Base-by-base conservation (phyloP, 35 echinoderm and acorn worm species). In the Heliocidaris erythrogramma region DNA sequence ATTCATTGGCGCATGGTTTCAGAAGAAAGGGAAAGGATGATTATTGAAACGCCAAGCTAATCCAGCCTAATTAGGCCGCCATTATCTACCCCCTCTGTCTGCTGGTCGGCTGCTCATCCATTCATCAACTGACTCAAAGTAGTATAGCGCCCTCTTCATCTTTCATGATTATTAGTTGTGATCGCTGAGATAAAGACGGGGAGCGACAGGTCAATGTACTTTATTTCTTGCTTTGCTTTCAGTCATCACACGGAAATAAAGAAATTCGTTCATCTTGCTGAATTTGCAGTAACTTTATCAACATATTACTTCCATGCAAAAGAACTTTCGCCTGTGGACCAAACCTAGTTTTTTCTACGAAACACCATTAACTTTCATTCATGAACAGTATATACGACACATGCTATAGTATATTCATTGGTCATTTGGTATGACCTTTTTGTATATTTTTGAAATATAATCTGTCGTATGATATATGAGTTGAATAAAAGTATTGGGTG, bases 401-500 rank as follows among this genome's bases (percentile, higher is more conserved):
- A 78, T 27, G 21, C 65, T 78, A 78, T n/a, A 78, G 65, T 78
- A 24, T 78, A 78, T 78, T 78, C 65, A 78, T 78, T 18, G 65
- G 65, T 78, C 65, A 18, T 27, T 27, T 78, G 18, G 65, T 78
- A 78, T 78, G 65, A 78, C 65, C 65, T 78, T n/a, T 78, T 78
- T 78, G 18, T 21, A 27, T 27, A 27, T 27, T 78, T 78, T 78
- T 78, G 65, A 78, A 78, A 78, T 78, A 78, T 78, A 78, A 78
- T 78, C 65, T n/a, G 52, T 56, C 52, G 52, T 56, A 56, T 56
- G 65, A 78, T 78, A n/a, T 78, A 78, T 78, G 65, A 78, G 18
- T 78, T 78, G 65, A 78, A 78, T 78, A 78, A 78, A 78, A 27
- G 27, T 78, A 78, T 78, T 78, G 65, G 65, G 65, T 78, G 65